phyloP scores from a whole-genome alignment of 2,113 vertebrate species.

The Lycaon pictus region DNA sequence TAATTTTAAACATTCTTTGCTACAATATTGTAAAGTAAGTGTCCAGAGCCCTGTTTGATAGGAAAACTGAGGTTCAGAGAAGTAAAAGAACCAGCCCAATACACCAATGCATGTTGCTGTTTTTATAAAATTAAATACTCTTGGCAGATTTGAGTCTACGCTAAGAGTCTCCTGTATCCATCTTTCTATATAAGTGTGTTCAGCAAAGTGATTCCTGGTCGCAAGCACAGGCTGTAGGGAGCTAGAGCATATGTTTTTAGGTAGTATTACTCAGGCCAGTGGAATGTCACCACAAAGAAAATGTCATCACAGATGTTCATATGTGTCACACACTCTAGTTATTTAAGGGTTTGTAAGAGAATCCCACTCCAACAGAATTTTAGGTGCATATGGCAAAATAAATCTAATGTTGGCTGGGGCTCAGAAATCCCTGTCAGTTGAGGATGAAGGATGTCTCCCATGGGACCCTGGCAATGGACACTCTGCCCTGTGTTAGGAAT shows the following conservation, averaged over 20 bases:
- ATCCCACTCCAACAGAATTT: constrained; percentile 24
- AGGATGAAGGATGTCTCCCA: not conserved
- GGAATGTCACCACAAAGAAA: constrained; percentile 64
- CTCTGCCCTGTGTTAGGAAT: not conserved
- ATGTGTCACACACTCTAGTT: not conserved
- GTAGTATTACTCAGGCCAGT: constrained; percentile 30
- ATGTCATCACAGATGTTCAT: constrained; percentile 64
- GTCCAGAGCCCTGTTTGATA: not conserved
- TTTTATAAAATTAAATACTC: constrained; percentile 37
- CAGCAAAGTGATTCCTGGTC: not conserved
- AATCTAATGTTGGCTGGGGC: constrained; percentile 50
- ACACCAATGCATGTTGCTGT: not conserved
- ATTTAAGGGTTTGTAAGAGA: constrained; percentile 60
- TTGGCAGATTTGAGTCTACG: not conserved
- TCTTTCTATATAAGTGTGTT: not conserved
- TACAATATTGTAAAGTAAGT: not conserved
- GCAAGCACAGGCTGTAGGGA: not conserved
- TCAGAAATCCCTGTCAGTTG: not conserved
- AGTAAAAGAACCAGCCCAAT: not conserved
- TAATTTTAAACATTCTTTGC: constrained; percentile 32
- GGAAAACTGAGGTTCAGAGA: not conserved
- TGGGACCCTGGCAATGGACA: not conserved
- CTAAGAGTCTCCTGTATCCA: not conserved
- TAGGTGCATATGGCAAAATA: constrained; percentile 2
- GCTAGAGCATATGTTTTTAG: constrained; percentile 16